Conservation (phyloP, 1,140 invertebrate genomes). For the Lepidurus couesii region DNA sequence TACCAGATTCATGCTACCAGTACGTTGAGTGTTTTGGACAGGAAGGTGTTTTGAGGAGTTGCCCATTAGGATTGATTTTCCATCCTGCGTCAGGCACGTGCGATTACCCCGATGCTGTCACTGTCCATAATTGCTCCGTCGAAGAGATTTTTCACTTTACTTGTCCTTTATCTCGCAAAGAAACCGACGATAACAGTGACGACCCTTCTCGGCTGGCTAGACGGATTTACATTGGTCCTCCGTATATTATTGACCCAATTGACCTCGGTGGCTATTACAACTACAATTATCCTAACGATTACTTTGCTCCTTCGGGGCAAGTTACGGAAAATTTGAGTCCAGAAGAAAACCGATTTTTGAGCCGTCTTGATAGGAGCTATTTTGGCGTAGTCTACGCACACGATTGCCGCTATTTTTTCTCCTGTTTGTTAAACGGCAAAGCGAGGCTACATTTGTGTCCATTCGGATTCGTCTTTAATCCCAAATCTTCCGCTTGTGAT, state of each 20-base stretch:
- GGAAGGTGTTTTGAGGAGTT: background rate
- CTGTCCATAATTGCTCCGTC: background rate
- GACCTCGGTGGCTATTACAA: background rate
- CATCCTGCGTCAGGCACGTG: background rate
- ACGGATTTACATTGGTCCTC: background rate
- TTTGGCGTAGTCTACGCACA: background rate
- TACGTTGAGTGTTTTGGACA: background rate
- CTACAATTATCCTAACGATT: background rate
- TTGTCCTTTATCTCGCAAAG: background rate
- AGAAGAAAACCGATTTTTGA: background rate
- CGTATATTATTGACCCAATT: background rate
- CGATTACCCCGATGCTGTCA: background rate
- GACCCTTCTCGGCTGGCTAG: background rate
- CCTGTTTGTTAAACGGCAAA: background rate
- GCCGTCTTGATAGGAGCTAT: background rate
- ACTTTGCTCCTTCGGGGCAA: background rate
- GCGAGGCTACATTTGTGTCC: background rate
- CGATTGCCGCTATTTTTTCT: background rate
- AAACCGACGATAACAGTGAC: background rate
- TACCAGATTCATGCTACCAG: slow-evolving; percentile 11
- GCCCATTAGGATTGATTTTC: slow-evolving; percentile 9
- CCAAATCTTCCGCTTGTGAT: background rate
- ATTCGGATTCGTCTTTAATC: background rate
- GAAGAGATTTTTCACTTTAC: background rate
- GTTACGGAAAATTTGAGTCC: background rate